Conservation (phyloP, 2,113 vertebrate species). For the Percopsis transmontana region DNA sequence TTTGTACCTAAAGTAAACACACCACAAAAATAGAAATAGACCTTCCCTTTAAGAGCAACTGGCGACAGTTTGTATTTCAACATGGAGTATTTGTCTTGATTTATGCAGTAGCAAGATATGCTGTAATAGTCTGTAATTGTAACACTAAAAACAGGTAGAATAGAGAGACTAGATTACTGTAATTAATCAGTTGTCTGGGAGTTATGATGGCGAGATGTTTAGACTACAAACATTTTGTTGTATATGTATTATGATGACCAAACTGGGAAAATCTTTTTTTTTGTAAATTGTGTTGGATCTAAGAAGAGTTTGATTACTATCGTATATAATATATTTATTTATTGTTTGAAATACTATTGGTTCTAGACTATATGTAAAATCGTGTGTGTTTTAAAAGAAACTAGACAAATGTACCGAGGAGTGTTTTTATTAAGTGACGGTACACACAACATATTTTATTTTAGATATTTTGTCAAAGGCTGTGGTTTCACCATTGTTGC, state of each 20-base stretch:
- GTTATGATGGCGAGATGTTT: too few relatives aligned
- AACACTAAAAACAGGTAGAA: slow-evolving; percentile 2
- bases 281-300: slow-evolving; percentile 18
- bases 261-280: slow-evolving; percentile 21
- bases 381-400: slow-evolving; percentile 63
- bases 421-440: slow-evolving; percentile 61
- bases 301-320: slow-evolving; percentile 45
- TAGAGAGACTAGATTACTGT: too few relatives aligned
- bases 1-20: too few relatives aligned
- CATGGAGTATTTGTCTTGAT: neutral
- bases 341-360: too few relatives aligned
- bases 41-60: too few relatives aligned
- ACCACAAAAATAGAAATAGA: too few relatives aligned
- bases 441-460: slow-evolving; percentile 79
- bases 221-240: slow-evolving; percentile 13
- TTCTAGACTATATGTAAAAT: slow-evolving; percentile 64
- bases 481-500: slow-evolving; percentile 77
- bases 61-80: neutral
- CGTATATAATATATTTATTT: slow-evolving; percentile 65
- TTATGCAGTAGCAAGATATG: neutral
- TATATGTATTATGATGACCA: slow-evolving; percentile 55
- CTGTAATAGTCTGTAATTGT: slow-evolving; percentile 9
- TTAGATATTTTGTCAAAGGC: slow-evolving; percentile 72
- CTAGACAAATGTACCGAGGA: slow-evolving; percentile 36
- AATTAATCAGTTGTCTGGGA: too few relatives aligned